Conservation (phyloP, 2,888 invertebrate species). For the Chydorus sphaericus region DNA sequence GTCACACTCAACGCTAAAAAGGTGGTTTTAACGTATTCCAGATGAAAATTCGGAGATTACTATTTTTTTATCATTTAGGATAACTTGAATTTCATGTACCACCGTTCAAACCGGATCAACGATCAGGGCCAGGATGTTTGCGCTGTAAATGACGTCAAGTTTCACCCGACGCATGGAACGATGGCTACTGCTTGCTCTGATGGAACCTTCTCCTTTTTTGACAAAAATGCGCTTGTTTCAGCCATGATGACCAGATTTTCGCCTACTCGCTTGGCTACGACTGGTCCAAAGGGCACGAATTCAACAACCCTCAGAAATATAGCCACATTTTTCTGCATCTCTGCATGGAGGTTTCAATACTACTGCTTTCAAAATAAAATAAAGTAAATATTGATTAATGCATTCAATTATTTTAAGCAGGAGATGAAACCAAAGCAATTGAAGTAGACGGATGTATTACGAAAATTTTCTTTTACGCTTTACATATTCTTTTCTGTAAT, state of each 20-base stretch:
- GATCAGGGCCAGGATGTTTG: slow-evolving; percentile 61
- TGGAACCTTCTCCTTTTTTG: slow-evolving; percentile 97
- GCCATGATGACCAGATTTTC: slow-evolving; percentile 91
- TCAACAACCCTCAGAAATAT: slow-evolving; percentile 83
- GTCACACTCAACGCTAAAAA: slow-evolving; percentile 75
- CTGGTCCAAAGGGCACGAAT: slow-evolving; percentile 98
- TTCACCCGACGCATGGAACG: slow-evolving; percentile 94
- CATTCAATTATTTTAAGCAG: too few relatives aligned
- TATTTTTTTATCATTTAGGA: too few relatives aligned
- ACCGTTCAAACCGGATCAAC: slow-evolving; percentile 71
- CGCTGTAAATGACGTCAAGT: slow-evolving; percentile 75
- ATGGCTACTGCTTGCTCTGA: slow-evolving; percentile 95
- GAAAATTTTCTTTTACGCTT: too few relatives aligned
- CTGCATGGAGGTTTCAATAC: too few relatives aligned
- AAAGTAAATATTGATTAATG: too few relatives aligned
- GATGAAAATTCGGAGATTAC: too few relatives aligned
- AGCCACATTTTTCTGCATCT: slow-evolving; percentile 86
- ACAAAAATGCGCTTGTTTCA: slow-evolving; percentile 94
- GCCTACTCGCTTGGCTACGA: slow-evolving; percentile 96
- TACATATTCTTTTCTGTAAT: too few relatives aligned
- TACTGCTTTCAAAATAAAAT: too few relatives aligned
- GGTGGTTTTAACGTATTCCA: too few relatives aligned
- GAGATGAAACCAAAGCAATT: too few relatives aligned
- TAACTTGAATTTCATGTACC: slow-evolving; percentile 99
- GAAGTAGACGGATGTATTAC: too few relatives aligned